These are phyloP conservation scores for Pelmatolapia mariae DNA, from an alignment of 2,113 vertebrate genomes.

Conservation along the genomic window DNA sequence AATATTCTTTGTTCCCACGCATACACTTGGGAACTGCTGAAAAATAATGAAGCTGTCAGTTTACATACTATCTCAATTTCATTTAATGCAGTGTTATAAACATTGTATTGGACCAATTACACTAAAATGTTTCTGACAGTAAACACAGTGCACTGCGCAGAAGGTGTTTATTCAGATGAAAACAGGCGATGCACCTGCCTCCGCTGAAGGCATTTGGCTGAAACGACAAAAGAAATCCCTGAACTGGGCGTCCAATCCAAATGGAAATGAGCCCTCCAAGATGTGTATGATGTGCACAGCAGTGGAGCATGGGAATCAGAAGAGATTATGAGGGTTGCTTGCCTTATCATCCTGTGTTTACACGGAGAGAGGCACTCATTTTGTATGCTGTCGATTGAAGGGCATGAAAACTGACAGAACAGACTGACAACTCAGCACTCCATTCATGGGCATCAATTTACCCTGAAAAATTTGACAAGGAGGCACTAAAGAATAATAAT, in stretches of 20 bases:
- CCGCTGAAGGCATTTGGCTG: slow-evolving; percentile 18
- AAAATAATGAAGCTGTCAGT: not conserved
- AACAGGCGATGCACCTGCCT: slow-evolving; percentile 14
- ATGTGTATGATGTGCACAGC: slow-evolving; percentile 7
- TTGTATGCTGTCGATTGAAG: slow-evolving; percentile 20
- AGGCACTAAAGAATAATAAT: slow-evolving; percentile 7
- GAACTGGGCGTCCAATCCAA: slow-evolving; percentile 11
- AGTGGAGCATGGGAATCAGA: slow-evolving; percentile 3
- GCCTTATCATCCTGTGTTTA: slow-evolving; percentile 53
- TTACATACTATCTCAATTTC: not conserved
- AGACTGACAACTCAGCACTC: not conserved
- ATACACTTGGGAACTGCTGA: not conserved
- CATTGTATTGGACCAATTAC: slow-evolving; percentile 1
- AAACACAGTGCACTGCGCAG: not conserved
- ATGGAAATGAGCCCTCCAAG: slow-evolving; percentile 30
- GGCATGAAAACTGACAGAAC: slow-evolving; percentile 22
- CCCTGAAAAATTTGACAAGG: slow-evolving; percentile 18
- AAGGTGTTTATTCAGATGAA: slow-evolving; percentile 19
- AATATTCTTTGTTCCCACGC: not conserved
- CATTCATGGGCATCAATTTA: slow-evolving; percentile 12
- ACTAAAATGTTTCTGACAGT: not conserved
- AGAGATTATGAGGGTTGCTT: slow-evolving; percentile 39
- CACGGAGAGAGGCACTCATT: slow-evolving; percentile 29
- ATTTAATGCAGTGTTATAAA: slow-evolving; percentile 13
- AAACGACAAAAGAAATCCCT: slow-evolving; percentile 35